Percentiles rank a stretch among this genome's conserved stretches.
Conservation (phyloP, 2,797 vertebrate genomes). For the Scolopax rusticola region DNA sequence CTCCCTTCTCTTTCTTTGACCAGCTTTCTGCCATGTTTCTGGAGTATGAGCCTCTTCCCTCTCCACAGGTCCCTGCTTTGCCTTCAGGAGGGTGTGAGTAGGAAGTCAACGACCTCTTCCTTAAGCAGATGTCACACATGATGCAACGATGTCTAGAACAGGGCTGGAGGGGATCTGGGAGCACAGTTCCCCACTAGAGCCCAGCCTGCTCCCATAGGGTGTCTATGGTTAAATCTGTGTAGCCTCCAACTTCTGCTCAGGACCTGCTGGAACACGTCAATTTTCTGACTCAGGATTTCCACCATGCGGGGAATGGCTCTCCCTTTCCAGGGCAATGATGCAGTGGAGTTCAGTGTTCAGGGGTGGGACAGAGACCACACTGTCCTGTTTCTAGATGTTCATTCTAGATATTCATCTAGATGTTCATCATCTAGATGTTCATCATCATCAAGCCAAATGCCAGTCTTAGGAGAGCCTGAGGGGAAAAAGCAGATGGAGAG, state of each 20-base stretch:
- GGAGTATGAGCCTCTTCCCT: not conserved
- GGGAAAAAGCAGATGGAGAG: too few species aligned
- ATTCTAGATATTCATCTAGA: too few species aligned
- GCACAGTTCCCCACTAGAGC: not conserved
- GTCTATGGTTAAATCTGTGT: not conserved
- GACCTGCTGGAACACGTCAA: not conserved
- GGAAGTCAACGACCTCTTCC: not conserved
- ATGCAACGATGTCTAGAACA: not conserved
- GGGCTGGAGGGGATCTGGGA: not conserved
- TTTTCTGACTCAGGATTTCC: not conserved
- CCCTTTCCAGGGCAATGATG: not conserved
- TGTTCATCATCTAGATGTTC: not conserved
- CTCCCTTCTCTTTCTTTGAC: not conserved
- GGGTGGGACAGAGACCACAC: not conserved
- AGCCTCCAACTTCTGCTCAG: not conserved
- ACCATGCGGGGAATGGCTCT: not conserved
- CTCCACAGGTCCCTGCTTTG: not conserved
- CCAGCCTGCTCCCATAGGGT: not conserved
- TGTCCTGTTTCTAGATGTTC: not conserved
- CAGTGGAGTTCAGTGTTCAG: rapidly evolving
- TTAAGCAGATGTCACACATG: rapidly evolving
- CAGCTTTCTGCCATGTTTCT: not conserved
- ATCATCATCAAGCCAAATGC: not conserved
- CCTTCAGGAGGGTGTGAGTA: not conserved
- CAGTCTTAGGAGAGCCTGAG: not conserved